Percentiles rank a stretch among this genome's conserved stretches.
phyloP scores from a whole-genome alignment of 1,140 invertebrate species.

The Formica selysi region DNA sequence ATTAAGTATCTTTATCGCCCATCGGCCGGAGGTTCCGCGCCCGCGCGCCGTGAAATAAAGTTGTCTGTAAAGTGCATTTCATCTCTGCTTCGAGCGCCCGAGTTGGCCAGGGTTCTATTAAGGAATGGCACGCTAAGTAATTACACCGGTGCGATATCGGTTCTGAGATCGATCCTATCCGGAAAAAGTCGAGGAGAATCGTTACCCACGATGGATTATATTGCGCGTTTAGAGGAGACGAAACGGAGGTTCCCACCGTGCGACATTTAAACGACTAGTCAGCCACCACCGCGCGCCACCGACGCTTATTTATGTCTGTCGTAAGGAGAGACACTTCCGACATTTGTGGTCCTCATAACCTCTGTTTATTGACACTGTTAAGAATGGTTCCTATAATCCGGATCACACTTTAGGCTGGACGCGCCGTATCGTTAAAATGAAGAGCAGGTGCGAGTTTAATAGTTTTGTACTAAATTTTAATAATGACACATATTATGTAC shows the following conservation, averaged over 20 bases:
- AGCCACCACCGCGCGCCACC: slow-evolving; percentile 40
- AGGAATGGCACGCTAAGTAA: slow-evolving; percentile 68
- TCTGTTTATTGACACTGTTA: slow-evolving; percentile 76
- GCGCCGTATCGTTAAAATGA: slow-evolving; percentile 6
- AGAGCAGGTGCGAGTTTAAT: slow-evolving; percentile 49
- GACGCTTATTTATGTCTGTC: slow-evolving; percentile 73
- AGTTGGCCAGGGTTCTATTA: slow-evolving; percentile 53
- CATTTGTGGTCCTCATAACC: slow-evolving; percentile 76
- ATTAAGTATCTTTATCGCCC: slow-evolving; percentile 48
- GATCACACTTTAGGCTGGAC: slow-evolving; percentile 32
- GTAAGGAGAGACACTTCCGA: slow-evolving; percentile 76
- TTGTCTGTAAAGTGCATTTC: slow-evolving; percentile 58
- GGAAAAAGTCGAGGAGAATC: slow-evolving; percentile 36
- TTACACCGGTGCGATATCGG: slow-evolving; percentile 52
- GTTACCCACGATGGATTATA: slow-evolving; percentile 50
- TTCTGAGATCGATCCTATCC: slow-evolving; percentile 32
- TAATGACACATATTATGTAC: not conserved
- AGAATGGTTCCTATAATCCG: slow-evolving; percentile 71
- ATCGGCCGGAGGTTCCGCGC: slow-evolving; percentile 32
- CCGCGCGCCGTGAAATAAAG: slow-evolving; percentile 49
- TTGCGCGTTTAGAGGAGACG: slow-evolving; percentile 27
- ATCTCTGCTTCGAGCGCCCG: slow-evolving; percentile 31
- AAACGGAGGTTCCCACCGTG: slow-evolving; percentile 51
- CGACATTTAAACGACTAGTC: slow-evolving; percentile 74
- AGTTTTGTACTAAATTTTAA: slow-evolving; percentile 58